Base-by-base conservation (phyloP, 2,888 invertebrate genomes). In the Rotaria socialis region DNA sequence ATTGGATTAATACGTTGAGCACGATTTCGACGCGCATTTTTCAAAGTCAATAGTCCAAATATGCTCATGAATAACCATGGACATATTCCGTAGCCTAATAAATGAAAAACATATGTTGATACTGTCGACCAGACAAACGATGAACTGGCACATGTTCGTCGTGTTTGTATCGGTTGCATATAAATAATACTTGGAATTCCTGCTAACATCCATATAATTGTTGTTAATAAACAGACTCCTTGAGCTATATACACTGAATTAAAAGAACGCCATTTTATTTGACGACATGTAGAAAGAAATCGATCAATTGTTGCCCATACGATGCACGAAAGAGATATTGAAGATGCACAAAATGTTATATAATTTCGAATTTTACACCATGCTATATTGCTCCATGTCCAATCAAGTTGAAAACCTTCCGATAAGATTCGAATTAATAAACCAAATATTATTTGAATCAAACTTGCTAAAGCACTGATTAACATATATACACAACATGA, bases 311-410 rank as follows among this genome's bases (percentile, higher is more conserved):
- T 4, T 0, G 47, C 1, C n/a, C 43, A 47, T 11, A 43, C 7
- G 24, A 47, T 0, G 47, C 80, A 80, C 2, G 43, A 80, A 0
- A 80, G 11, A n/a, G 47, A 8, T 22, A 14, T 80, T 24, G 47
- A 47, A 1, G 80, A 80, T 11, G n/a, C 43, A 24, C 22, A 24
- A 47, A 4, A 2, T 47, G 47, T 24, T 14, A 80, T 5, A 80
- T 80, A 47, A n/a, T 3, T 24, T n/a, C 80, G 80, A 24, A 80
- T n/a, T 80, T 80, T 80, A n/a, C 80, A 80, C 80, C 80, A 80
- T 24, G 19, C 35, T 27, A 35, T 67, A 67, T 67, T 67, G 2
- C 4, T 67, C 4, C 3, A 5, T 16, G 14, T 19, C 19, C 4
- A 27, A 35, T 67, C 67, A 41, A 67, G 16, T 19, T 35, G 16